Evolutionary conservation across 2,113 vertebrate genomes (phyloP).

Genomic region (Pelecanoides urinatrix): DNA sequence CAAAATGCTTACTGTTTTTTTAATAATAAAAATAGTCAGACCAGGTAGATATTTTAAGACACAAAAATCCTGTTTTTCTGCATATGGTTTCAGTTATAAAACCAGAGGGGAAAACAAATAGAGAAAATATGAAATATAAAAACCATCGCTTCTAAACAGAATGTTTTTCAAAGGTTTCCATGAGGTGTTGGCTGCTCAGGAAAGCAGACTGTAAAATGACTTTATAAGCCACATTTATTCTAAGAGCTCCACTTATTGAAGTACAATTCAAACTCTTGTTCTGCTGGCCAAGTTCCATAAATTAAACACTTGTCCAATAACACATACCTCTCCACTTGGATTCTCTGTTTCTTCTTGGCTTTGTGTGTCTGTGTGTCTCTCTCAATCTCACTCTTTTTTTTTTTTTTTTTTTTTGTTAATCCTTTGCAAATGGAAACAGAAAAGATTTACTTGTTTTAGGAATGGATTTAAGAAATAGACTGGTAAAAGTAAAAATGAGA

Average conservation of each 20-base stretch:
- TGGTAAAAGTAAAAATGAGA: not conserved
- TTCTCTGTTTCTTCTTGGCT: slow-evolving; percentile 39
- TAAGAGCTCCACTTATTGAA: slow-evolving; percentile 67
- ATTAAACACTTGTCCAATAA: slow-evolving; percentile 75
- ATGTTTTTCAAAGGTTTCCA: slow-evolving; percentile 71
- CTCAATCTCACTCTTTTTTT: not conserved
- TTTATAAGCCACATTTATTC: slow-evolving; percentile 67
- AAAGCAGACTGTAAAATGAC: slow-evolving; percentile 64
- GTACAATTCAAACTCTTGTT: slow-evolving; percentile 65
- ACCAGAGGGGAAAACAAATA: slow-evolving; percentile 58
- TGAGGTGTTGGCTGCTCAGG: slow-evolving; percentile 60
- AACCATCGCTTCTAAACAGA: slow-evolving; percentile 49
- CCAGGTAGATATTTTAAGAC: slow-evolving; percentile 52
- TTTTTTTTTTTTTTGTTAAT: not conserved
- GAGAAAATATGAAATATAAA: slow-evolving; percentile 60
- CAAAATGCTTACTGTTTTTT: not conserved
- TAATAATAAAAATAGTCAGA: not conserved
- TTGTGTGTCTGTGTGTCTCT: not conserved
- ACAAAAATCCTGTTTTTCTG: slow-evolving; percentile 26
- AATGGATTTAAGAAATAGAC: not conserved
- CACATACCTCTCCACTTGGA: slow-evolving; percentile 73
- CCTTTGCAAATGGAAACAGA: slow-evolving; percentile 49
- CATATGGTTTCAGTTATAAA: slow-evolving; percentile 60
- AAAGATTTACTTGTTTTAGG: slow-evolving; percentile 22
- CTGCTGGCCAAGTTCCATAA: slow-evolving; percentile 65